Evolutionary conservation across 1,140 invertebrate genomes (phyloP).

Genomic region (Hermatobates lingyangjiaoensis): DNA sequence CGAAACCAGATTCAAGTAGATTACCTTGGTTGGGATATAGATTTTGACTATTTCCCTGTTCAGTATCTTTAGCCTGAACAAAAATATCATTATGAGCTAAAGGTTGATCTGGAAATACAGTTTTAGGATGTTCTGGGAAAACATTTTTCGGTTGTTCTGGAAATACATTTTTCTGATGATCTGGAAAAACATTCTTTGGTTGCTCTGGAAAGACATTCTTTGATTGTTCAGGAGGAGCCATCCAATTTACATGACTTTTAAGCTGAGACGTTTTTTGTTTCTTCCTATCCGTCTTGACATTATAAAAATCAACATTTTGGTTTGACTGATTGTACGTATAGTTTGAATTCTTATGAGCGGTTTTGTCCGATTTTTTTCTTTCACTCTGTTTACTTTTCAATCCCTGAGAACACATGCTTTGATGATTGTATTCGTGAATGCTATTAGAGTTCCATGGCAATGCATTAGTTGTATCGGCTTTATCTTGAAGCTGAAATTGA

Average conservation of each 20-base stretch:
- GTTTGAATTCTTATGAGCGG: neutral
- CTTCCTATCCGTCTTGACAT: conserved; percentile 8
- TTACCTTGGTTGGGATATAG: neutral
- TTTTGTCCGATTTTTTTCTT: conserved; percentile 1
- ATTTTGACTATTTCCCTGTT: neutral
- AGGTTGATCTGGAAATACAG: too few relatives aligned
- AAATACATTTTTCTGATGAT: too few relatives aligned
- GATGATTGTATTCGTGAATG: too few relatives aligned
- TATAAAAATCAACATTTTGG: neutral
- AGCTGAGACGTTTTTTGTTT: conserved; percentile 4
- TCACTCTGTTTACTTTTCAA: too few relatives aligned
- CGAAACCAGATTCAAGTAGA: conserved; percentile 1
- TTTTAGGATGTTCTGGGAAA: too few relatives aligned
- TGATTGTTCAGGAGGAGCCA: conserved; percentile 32
- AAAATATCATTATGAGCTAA: neutral
- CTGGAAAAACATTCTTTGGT: too few relatives aligned
- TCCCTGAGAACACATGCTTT: too few relatives aligned
- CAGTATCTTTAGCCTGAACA: neutral
- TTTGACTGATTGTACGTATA: neutral
- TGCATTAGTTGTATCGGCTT: too few relatives aligned
- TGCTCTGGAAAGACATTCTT: neutral
- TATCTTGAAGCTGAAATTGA: too few relatives aligned
- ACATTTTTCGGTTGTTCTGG: too few relatives aligned
- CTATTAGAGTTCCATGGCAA: too few relatives aligned
- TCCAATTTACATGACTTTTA: conserved; percentile 35